Evolutionary conservation across 2,888 invertebrate species (phyloP).

Genomic region (Leptopilina myrica): DNA sequence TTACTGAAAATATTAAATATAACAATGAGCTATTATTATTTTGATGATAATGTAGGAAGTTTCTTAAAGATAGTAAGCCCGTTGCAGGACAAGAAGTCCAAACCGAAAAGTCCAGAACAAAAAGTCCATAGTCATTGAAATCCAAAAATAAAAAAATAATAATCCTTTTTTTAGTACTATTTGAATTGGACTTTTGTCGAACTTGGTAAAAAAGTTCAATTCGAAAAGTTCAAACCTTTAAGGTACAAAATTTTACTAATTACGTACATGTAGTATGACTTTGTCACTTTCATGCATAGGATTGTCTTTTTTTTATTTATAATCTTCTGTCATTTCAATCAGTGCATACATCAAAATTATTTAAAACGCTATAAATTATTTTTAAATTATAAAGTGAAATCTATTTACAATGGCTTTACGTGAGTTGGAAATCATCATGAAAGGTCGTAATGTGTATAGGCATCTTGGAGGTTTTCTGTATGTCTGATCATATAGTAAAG

Average conservation of each 20-base stretch:
- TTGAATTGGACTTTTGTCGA: constrained; percentile 2
- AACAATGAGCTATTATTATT: no score
- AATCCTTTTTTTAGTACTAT: background rate
- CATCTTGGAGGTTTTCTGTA: no score
- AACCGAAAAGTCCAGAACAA: no score
- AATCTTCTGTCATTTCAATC: background rate
- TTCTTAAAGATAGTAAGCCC: no score
- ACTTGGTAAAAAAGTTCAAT: constrained; percentile 1
- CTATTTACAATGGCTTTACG: constrained; percentile 2
- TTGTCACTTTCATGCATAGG: background rate
- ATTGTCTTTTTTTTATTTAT: constrained; percentile 1
- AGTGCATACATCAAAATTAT: constrained; percentile 7
- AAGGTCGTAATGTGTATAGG: background rate
- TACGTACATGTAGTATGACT: background rate
- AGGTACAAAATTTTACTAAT: background rate
- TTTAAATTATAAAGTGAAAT: background rate
- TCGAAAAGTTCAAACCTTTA: background rate
- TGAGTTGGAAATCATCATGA: constrained; percentile 4
- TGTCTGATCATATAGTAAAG: no score
- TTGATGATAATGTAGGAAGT: no score
- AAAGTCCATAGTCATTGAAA: no score
- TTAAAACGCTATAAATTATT: background rate
- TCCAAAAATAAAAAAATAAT: no score
- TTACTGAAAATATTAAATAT: no score
- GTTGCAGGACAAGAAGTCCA: no score